A percentile compares a stretch with the other conserved stretches of the same genome.
Evolutionary conservation across 2,888 invertebrate species (phyloP).

Genomic region (Ichneumoninae sp.): DNA sequence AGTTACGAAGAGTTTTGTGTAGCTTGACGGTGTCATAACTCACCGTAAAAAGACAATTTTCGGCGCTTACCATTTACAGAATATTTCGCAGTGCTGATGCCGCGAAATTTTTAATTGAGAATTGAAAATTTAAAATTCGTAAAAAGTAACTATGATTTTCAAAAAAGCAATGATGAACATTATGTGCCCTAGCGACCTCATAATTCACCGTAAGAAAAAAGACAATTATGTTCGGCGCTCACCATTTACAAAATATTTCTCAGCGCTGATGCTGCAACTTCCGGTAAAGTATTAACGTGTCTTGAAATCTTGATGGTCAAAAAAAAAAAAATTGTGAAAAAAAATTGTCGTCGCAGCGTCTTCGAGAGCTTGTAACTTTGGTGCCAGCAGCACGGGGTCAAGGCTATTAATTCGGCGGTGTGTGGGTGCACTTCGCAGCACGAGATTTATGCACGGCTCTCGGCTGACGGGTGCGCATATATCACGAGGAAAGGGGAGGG

Average conservation of each 20-base stretch:
- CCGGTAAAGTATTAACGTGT: neutral
- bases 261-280: neutral
- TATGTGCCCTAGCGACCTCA: too few species aligned
- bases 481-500: constrained; percentile 68
- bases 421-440: constrained; percentile 73
- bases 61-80: neutral
- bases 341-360: constrained; percentile 42
- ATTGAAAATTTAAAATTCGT: too few species aligned
- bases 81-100: too few species aligned
- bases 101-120: too few species aligned
- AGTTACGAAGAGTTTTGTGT: too few species aligned
- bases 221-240: too few species aligned
- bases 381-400: constrained; percentile 70
- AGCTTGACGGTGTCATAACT: too few species aligned
- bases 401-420: constrained; percentile 77
- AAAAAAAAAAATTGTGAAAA: neutral
- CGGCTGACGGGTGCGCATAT: constrained; percentile 76
- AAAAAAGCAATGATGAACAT: too few species aligned
- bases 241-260: neutral
- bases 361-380: constrained; percentile 54
- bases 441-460: constrained; percentile 77
- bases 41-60: too few species aligned
- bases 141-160: too few species aligned
- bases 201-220: too few species aligned
- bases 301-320: neutral